These are phyloP conservation scores for Gavia stellata DNA, from an alignment of 2,113 vertebrate species.

Conservation along the genomic window DNA sequence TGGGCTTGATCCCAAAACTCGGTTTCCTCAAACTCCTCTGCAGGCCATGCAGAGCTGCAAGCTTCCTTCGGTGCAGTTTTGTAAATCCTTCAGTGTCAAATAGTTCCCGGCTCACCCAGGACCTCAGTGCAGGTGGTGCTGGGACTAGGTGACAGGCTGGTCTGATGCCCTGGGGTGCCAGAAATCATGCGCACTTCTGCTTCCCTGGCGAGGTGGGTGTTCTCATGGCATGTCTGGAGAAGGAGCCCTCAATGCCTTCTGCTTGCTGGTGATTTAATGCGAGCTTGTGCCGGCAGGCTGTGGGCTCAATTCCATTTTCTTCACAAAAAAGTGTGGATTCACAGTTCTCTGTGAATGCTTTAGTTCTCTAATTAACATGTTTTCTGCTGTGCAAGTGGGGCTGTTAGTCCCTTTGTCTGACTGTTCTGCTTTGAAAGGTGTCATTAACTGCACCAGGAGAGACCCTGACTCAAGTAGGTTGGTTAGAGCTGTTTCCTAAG, in stretches of 20 bases:
- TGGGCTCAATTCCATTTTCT: neutral
- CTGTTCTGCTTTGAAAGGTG: neutral
- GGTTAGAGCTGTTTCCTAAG: neutral
- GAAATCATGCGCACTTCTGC: neutral
- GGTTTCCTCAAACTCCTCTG: neutral
- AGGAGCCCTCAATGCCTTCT: neutral
- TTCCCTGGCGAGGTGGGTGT: neutral
- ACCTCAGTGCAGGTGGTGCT: neutral
- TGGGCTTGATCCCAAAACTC: neutral
- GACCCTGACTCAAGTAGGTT: rapidly evolving
- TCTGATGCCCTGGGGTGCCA: neutral
- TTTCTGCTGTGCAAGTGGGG: neutral
- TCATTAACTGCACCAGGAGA: neutral
- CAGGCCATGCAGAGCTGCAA: neutral
- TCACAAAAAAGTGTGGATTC: neutral
- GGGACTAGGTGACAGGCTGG: neutral
- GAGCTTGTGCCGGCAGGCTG: neutral
- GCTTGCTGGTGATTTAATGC: neutral
- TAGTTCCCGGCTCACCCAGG: neutral
- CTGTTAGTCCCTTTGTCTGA: neutral
- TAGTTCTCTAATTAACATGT: neutral
- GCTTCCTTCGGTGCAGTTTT: neutral
- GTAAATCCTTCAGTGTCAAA: neutral
- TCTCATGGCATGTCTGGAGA: neutral
- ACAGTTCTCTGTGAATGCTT: neutral